Percentiles rank a stretch among this genome's conserved stretches.
These are phyloP conservation scores for Alsophila aescularia DNA, from an alignment of 2,888 invertebrate species.

Conservation along the genomic window DNA sequence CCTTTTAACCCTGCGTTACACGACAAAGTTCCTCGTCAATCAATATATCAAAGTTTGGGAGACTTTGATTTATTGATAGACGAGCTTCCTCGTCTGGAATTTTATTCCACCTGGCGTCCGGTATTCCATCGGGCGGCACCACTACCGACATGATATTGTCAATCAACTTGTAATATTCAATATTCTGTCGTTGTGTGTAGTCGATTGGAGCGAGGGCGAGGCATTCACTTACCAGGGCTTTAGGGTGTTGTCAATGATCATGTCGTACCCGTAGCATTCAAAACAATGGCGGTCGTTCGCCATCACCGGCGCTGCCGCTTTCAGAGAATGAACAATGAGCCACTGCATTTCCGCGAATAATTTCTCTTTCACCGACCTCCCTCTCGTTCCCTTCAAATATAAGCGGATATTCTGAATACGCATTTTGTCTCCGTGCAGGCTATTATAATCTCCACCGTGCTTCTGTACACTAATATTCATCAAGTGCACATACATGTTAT, in stretches of 20 bases:
- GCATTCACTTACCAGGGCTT: constrained; percentile 99
- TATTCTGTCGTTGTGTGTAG: constrained; percentile 96
- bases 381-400: constrained; percentile 95
- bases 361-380: constrained; percentile 94
- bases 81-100: constrained; percentile 88
- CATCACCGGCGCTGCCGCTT: constrained; percentile 96
- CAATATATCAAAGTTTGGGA: constrained; percentile 93
- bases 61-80: no score
- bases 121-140: constrained; percentile 93
- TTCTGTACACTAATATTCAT: constrained; percentile 99
- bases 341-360: constrained; percentile 95
- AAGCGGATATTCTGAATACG: constrained; percentile 95
- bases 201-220: constrained; percentile 96
- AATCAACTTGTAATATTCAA: constrained; percentile 96
- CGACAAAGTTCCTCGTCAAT: constrained; percentile 93
- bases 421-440: constrained; percentile 97
- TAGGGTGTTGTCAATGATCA: constrained; percentile 96
- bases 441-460: constrained; percentile 97
- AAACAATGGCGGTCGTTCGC: constrained; percentile 96
- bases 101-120: constrained; percentile 96
- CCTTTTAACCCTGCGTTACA: no score
- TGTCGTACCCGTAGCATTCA: constrained; percentile 98
- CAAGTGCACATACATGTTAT: constrained; percentile 97
- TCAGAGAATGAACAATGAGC: constrained; percentile 96
- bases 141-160: constrained; percentile 97